Base-by-base conservation (phyloP, 2,888 invertebrate genomes). In the Spodoptera exigua region DNA sequence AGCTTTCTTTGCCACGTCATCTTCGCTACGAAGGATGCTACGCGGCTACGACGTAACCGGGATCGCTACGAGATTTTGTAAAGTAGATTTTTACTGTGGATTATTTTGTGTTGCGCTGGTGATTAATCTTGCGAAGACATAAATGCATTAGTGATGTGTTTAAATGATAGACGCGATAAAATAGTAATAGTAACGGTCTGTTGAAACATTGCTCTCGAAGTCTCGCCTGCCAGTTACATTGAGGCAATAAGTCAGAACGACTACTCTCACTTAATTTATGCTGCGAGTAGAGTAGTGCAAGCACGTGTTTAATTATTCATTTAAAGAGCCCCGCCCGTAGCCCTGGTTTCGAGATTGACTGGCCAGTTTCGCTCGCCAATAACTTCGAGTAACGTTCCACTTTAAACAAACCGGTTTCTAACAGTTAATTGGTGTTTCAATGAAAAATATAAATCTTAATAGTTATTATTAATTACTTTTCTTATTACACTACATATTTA, bases 291-390 rank as follows among this genome's bases (percentile, higher is more conserved):
- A 64, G 62, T 57, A 60, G 54, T 63, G 56, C 47, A 66, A 58
- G 54, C 72, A 70, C 67, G 72, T 78, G 74, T 72, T 81, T 72
- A 79, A 78, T 78, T 77, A 78, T 81, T 76, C 68, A 77, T 80
- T 74, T 67, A 64, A 53, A 49, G 68, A 53, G 67, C 68, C 68
- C 60, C 66, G 14, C 71, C 73, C 60, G 55, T 44, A 62, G 55
- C 55, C 57, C 61, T 53, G 65, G 59, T 79, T 76, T 66, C 56
- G 61, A 61, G 70, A 67, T 62, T 62, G 53, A 58, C 45, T 60
- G 56, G 64, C 40, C 58, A 67, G 75, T 66, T 58, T 59, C 60
- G 45, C 44, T 59, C 17, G 48, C 56, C 49, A 46, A 43, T 62
- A 55, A 47, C 60, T 60, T 46, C 45, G 47, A 59, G 61, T 67